A percentile compares a stretch with the other conserved stretches of the same genome.
Evolutionary conservation across 2,888 invertebrate species (phyloP).

Genomic region (Xestia c-nigrum): DNA sequence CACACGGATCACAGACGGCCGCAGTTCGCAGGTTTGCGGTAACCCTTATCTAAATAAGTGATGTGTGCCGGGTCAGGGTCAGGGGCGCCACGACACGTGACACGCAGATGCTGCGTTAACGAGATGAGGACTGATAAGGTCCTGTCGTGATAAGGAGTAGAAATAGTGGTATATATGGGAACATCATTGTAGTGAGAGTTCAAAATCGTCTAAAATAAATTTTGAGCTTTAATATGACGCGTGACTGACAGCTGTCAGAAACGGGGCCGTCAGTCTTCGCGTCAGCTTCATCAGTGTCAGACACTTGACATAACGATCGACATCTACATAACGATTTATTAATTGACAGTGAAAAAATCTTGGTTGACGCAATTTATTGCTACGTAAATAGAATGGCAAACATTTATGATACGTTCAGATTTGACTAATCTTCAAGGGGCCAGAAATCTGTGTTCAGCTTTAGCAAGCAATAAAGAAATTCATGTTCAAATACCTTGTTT

Average conservation of each 20-base stretch:
- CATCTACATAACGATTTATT: neutral
- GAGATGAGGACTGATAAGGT: neutral
- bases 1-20: neutral
- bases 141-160: neutral
- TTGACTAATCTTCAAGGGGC: neutral
- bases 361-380: neutral
- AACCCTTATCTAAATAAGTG: constrained; percentile 30
- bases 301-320: no score
- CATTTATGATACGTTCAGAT: neutral
- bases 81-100: constrained; percentile 39
- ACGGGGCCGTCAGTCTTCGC: neutral
- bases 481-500: constrained; percentile 27
- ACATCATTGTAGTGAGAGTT: no score
- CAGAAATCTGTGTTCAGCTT: neutral
- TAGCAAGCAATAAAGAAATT: constrained; percentile 40
- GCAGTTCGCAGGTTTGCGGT: neutral
- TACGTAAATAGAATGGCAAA: no score
- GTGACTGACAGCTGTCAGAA: neutral
- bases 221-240: neutral
- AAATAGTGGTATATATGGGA: neutral
- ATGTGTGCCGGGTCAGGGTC: constrained; percentile 47
- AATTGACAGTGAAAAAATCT: neutral
- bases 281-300: neutral
- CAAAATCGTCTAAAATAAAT: neutral
- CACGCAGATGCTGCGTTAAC: constrained; percentile 8